These are phyloP conservation scores for Perizoma flavofasciatum DNA, from an alignment of 2,888 invertebrate genomes.

Conservation along the genomic window DNA sequence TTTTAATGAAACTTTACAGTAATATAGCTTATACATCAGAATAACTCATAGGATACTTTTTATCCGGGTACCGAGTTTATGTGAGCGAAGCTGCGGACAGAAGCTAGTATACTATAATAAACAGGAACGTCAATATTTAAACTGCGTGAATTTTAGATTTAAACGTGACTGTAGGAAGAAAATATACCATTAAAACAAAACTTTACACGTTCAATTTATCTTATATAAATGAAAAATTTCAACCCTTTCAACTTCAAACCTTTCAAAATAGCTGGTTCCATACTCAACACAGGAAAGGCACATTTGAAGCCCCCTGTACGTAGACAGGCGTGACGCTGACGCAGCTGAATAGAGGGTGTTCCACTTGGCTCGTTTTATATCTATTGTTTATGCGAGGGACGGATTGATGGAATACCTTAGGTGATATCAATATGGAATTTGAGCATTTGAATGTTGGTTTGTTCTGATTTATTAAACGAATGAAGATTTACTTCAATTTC, in stretches of 20 bases:
- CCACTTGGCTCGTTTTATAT: conserved; percentile 79
- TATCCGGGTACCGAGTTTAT: too few relatives aligned
- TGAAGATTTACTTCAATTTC: too few relatives aligned
- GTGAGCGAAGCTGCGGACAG: too few relatives aligned
- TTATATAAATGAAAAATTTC: conserved; percentile 12
- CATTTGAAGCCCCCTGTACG: conserved; percentile 60
- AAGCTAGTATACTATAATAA: too few relatives aligned
- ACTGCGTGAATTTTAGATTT: too few relatives aligned
- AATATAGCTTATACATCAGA: too few relatives aligned
- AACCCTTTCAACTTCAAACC: conserved; percentile 28
- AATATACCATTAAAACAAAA: conserved; percentile 5
- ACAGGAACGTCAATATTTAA: too few relatives aligned
- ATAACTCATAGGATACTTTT: too few relatives aligned
- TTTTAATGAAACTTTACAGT: too few relatives aligned
- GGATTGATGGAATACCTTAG: conserved; percentile 68
- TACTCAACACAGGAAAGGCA: conserved; percentile 22
- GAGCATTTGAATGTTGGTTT: conserved; percentile 12
- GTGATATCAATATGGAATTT: conserved; percentile 25
- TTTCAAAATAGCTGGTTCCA: conserved; percentile 22
- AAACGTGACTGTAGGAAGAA: too few relatives aligned
- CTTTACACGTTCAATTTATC: neutral
- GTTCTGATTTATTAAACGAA: conserved; percentile 17
- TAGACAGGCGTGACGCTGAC: conserved; percentile 71
- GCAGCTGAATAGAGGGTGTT: conserved; percentile 74
- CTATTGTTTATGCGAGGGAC: conserved; percentile 74